Conservation (phyloP, 2,888 invertebrate genomes). For the Caradrina clavipalpis region DNA sequence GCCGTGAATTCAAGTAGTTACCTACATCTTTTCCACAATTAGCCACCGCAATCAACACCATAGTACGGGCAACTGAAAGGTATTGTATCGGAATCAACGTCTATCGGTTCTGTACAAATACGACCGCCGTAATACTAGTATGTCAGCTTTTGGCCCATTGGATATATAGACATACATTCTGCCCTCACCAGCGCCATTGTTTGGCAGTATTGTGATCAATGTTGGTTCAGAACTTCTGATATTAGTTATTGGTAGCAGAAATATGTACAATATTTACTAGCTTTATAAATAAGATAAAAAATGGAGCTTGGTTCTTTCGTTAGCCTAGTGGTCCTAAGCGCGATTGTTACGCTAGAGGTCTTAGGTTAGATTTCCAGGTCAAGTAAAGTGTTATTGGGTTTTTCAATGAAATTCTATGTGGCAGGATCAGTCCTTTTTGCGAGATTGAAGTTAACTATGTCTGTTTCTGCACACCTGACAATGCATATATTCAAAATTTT, state of each 20-base stretch:
- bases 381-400: too few relatives aligned
- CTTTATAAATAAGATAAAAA: too few relatives aligned
- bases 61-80: slow-evolving; percentile 59
- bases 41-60: background rate
- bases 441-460: too few relatives aligned
- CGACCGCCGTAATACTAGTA: slow-evolving; percentile 46
- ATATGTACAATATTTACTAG: too few relatives aligned
- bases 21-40: background rate
- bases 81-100: slow-evolving; percentile 64
- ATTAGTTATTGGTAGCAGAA: slow-evolving; percentile 17
- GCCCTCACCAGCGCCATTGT: slow-evolving; percentile 27
- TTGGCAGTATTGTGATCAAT: slow-evolving; percentile 22
- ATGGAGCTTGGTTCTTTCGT: too few relatives aligned
- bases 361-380: too few relatives aligned
- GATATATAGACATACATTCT: slow-evolving; percentile 51
- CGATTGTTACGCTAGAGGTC: too few relatives aligned
- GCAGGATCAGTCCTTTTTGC: too few relatives aligned
- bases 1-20: background rate
- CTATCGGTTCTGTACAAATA: slow-evolving; percentile 63
- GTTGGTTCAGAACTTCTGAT: slow-evolving; percentile 10
- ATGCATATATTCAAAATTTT: too few relatives aligned
- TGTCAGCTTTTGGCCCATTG: slow-evolving; percentile 49
- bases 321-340: too few relatives aligned
- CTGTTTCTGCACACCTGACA: too few relatives aligned
- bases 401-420: too few relatives aligned